Conservation (phyloP, 2,113 vertebrate genomes). For the Menura novaehollandiae region DNA sequence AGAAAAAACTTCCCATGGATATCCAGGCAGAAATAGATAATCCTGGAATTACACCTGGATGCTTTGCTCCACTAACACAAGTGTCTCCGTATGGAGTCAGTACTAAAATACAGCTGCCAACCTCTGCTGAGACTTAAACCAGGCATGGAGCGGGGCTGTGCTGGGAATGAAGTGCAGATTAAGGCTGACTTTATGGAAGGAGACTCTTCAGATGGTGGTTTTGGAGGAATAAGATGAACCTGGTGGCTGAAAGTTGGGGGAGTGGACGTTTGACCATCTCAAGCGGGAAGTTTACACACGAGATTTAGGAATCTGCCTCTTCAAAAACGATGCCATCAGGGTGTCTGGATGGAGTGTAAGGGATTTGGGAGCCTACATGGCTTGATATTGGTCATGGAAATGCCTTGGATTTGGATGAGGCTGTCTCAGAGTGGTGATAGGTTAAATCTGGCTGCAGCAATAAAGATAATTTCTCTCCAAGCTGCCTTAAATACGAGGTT, state of each 20-base stretch:
- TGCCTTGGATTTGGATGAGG: background rate
- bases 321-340: background rate
- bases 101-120: background rate
- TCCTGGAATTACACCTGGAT: background rate
- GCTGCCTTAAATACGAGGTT: background rate
- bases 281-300: fast-evolving
- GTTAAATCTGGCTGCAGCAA: background rate
- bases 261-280: background rate
- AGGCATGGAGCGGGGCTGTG: background rate
- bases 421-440: background rate
- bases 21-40: background rate
- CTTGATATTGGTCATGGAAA: background rate
- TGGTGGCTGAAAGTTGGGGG: background rate
- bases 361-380: background rate
- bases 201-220: background rate
- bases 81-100: background rate
- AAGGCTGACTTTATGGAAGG: background rate
- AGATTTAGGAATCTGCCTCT: background rate
- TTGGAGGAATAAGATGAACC: background rate
- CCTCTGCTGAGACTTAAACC: background rate
- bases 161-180: background rate
- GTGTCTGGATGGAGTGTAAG: background rate
- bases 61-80: background rate
- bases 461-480: background rate
- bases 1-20: background rate